Base-by-base conservation (phyloP, 2,113 vertebrate species). In the Dicentrarchus labrax region DNA sequence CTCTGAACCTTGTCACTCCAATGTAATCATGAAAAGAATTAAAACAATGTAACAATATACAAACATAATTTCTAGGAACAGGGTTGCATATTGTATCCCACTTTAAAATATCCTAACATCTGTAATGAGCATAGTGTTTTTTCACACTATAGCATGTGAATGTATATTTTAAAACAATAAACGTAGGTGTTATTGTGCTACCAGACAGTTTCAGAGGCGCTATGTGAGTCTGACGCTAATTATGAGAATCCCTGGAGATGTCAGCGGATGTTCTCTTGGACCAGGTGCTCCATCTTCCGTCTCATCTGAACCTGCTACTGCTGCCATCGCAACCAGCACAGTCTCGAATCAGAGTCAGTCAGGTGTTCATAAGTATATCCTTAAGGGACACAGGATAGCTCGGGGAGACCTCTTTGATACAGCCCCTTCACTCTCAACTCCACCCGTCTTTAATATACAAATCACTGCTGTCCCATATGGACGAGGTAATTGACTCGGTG, bases 381-480 rank as follows among this genome's bases (percentile, higher is more conserved):
- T 89, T 89, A 50, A 88, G 93, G 93, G 92, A 89, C 82, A 57
- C 22, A 5, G 12, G 59, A 22, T 80, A 72, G 82, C 84, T 79
- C 19, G 73, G 53, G 78, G 86, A 83, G 80, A 54, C 73, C 75
- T 47, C 85, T 94, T 94, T 95, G 93, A 95, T 94, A 90, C 82
- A 75, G 50, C 76, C 85, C 86, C 84, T 82, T 88, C 87, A 84
- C 71, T 67, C 82, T 81, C 84, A 82, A 78, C 84, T 79, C 88
- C 57, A 56, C 83, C 88, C 67, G 72, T 91, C 86, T 89, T 92
- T 90, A 91, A 92, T 93, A 93, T 93, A 90, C 89, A 93, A 93
- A 95, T 94, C 92, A 86, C 86, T 47, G 73, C 83, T 76, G 87
- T 88, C 92, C 93, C 93, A 95, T 94, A 96, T 94, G 94, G 93